Percentiles rank a stretch among this genome's conserved stretches.
phyloP scores from a whole-genome alignment of 1,140 invertebrate genomes.

The Pseudoatta argentina region DNA sequence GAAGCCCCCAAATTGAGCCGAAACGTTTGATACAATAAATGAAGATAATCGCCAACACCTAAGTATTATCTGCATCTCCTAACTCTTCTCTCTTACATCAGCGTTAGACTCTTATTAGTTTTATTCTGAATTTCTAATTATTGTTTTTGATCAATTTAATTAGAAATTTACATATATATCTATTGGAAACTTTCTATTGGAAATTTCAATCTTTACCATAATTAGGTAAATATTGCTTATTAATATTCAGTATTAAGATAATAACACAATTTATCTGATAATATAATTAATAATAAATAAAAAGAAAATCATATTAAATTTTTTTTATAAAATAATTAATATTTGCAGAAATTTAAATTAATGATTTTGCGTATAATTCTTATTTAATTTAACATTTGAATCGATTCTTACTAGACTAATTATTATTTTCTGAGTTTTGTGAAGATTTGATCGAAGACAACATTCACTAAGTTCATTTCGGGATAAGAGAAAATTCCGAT shows the following conservation, averaged over 20 bases:
- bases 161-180: constrained; percentile 3
- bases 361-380: neutral
- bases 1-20: too few species aligned
- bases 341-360: constrained; percentile 1
- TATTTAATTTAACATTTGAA: neutral
- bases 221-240: constrained; percentile 16
- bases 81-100: too few species aligned
- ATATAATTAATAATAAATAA: constrained; percentile 4
- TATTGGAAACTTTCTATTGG: neutral
- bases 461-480: constrained; percentile 25
- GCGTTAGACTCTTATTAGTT: too few species aligned
- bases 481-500: constrained; percentile 45
- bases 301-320: neutral
- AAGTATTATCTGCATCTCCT: too few species aligned
- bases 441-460: constrained; percentile 52
- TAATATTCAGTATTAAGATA: constrained; percentile 7
- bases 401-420: neutral
- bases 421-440: constrained; percentile 59
- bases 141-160: neutral
- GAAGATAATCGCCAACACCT: too few species aligned
- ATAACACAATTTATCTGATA: constrained; percentile 4
- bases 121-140: too few species aligned
- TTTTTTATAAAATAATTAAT: neutral
- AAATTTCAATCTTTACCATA: constrained; percentile 7
- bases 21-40: too few species aligned